These are phyloP conservation scores for Actinopyga echinites DNA, from an alignment of 53 echinoderm and acorn worm species.

Conservation along the genomic window DNA sequence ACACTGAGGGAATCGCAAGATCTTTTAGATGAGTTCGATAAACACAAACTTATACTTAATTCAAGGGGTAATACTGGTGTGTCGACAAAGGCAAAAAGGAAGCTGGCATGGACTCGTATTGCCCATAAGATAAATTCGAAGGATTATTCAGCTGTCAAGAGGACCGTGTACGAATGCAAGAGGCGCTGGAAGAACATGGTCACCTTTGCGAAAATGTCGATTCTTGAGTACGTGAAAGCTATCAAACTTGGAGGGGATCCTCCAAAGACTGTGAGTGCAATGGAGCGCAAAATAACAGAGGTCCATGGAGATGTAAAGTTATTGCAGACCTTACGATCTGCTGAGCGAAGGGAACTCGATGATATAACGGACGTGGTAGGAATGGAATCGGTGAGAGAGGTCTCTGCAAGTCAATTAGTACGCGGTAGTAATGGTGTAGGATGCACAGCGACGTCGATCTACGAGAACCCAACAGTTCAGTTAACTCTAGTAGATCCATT, in stretches of 20 bases:
- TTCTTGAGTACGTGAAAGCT: constrained; percentile 35
- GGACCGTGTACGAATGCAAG: constrained; percentile 46
- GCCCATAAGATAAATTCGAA: constrained; percentile 28
- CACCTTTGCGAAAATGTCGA: constrained; percentile 37
- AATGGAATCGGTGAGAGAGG: background rate
- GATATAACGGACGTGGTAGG: constrained; percentile 11
- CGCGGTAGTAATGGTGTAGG: background rate
- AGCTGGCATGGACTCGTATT: constrained; percentile 28
- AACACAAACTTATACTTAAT: constrained; percentile 21
- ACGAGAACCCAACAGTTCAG: background rate
- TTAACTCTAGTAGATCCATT: background rate
- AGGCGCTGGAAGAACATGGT: constrained; percentile 47
- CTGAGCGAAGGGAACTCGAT: constrained; percentile 22
- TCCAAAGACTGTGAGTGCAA: constrained; percentile 24
- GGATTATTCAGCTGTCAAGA: constrained; percentile 28
- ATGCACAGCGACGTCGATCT: constrained; percentile 9
- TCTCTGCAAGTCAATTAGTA: background rate
- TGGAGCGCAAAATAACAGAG: constrained; percentile 20
- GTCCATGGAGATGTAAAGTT: constrained; percentile 26
- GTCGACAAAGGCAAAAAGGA: constrained; percentile 18
- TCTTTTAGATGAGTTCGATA: constrained; percentile 29
- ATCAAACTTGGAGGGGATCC: constrained; percentile 31
- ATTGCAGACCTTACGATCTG: background rate
- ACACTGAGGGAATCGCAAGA: constrained; percentile 17
- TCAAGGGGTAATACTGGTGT: constrained; percentile 24